Conservation (phyloP, 2,113 vertebrate species). For the Lagopus muta region DNA sequence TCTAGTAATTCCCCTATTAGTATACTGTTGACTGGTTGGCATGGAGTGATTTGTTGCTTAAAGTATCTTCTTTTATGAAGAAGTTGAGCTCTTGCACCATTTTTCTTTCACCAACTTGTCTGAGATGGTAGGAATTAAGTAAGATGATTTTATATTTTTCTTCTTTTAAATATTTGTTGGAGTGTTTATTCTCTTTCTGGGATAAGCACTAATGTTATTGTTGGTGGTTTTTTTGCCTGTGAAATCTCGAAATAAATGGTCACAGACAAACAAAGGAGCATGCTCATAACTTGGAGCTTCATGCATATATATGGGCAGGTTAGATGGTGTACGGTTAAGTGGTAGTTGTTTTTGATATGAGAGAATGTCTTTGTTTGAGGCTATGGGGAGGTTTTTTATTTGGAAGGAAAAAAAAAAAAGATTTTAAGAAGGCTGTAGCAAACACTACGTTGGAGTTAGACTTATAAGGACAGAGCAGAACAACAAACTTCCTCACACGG, state of each 20-base stretch:
- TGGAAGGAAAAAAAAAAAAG: not conserved
- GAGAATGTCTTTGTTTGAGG: not conserved
- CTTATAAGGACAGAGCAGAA: constrained; percentile 19
- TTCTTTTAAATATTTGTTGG: not conserved
- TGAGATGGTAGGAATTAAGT: not conserved
- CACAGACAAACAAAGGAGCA: not conserved
- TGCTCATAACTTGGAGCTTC: not conserved
- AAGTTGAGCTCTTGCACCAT: not conserved
- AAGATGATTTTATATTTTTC: not conserved
- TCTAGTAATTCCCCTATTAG: not conserved
- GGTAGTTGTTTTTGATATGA: not conserved
- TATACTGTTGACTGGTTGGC: not conserved
- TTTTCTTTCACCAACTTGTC: not conserved
- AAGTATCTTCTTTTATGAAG: not conserved
- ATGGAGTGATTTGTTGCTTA: not conserved
- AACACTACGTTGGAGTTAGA: not conserved
- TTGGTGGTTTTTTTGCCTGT: not conserved
- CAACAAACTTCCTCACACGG: not conserved
- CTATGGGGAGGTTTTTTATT: not conserved
- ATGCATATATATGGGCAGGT: accelerated
- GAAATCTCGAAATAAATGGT: not conserved
- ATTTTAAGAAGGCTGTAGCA: not conserved
- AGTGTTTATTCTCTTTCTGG: not conserved
- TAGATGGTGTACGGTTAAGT: not conserved
- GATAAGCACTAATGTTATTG: not conserved